Evolutionary conservation across 2,797 vertebrate genomes (phyloP).

Genomic region (Rhinatrema bivittatum): DNA sequence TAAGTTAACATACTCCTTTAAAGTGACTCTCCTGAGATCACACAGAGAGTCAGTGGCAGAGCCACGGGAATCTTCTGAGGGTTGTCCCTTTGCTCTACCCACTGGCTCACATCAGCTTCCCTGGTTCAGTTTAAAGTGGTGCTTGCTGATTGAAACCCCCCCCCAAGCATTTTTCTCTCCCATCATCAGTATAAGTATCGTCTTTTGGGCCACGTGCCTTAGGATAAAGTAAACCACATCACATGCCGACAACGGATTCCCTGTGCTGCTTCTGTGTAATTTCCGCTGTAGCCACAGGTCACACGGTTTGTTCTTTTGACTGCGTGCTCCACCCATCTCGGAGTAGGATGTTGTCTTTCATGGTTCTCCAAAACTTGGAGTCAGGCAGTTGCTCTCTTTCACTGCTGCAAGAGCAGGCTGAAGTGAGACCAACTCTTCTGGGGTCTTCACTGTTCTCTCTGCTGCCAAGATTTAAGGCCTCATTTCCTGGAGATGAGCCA

Average conservation of each 20-base stretch:
- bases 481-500: slow-evolving; percentile 46
- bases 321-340: slow-evolving; percentile 23
- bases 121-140: too few species aligned
- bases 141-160: slow-evolving; percentile 11
- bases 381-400: slow-evolving; percentile 1
- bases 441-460: slow-evolving; percentile 40
- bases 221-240: slow-evolving; percentile 31
- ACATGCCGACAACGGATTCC: slow-evolving; percentile 32
- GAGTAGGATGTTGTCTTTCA: slow-evolving; percentile 6
- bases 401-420: too few species aligned
- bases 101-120: too few species aligned
- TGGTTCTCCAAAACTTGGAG: slow-evolving; percentile 28
- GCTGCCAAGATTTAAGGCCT: slow-evolving; percentile 36
- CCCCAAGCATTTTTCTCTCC: neutral
- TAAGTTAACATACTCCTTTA: too few species aligned
- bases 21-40: too few species aligned
- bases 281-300: slow-evolving; percentile 18
- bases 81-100: too few species aligned
- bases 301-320: slow-evolving; percentile 20
- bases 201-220: neutral
- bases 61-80: too few species aligned
- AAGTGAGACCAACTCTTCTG: slow-evolving; percentile 36
- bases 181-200: slow-evolving; percentile 4
- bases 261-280: slow-evolving; percentile 12
- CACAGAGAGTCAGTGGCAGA: too few species aligned